Evolutionary conservation across 1,140 invertebrate species (phyloP), one percentile per base, ranked within the genome.

Genomic region (Neelides sp.): DNA sequence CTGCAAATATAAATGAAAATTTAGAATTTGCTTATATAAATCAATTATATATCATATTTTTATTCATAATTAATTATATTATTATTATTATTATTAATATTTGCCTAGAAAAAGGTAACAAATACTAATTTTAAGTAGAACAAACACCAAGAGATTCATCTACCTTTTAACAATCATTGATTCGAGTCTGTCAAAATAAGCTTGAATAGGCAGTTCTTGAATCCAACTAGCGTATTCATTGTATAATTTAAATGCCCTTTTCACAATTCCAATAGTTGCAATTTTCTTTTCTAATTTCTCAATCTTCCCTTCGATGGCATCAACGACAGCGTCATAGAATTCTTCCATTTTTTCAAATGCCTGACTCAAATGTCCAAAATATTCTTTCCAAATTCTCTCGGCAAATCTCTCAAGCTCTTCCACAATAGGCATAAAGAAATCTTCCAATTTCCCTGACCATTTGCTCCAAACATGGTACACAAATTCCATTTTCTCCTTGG

Each of bases 201-300:
- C 63, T 36, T 59, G 57, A n/a, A 63, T 42, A 27, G 63, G 63
- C 12, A 65, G 45, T 50, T 64, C 64, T 45, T 64, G 58, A 34
- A 64, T 27, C 64, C 64, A 65, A 7, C 34, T 41, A 4, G 48
- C 34, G 47, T 64, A 65, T n/a, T 57, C 54, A 19, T 59, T 13
- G 35, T 62, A 64, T 10, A 61, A 24, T 4, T 48, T 28, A 4
- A 56, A 28, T 12, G 58, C 7, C 26, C 50, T 58, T 20, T 43
- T 32, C 10, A 63, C 39, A 23, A 59, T 22, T 12, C 48, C 49
- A 7, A 55, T 39, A 20, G 44, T 53, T 15, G 56, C 22, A 27
- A 61, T 23, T 45, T 48, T 48, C 19, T 58, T 37, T 34, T 59
- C 55, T 1, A 61, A 22, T 22, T 10, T 37, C 23, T 58, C 55